phyloP scores from a whole-genome alignment of 2,888 invertebrate species.

The Phalera bucephala region DNA sequence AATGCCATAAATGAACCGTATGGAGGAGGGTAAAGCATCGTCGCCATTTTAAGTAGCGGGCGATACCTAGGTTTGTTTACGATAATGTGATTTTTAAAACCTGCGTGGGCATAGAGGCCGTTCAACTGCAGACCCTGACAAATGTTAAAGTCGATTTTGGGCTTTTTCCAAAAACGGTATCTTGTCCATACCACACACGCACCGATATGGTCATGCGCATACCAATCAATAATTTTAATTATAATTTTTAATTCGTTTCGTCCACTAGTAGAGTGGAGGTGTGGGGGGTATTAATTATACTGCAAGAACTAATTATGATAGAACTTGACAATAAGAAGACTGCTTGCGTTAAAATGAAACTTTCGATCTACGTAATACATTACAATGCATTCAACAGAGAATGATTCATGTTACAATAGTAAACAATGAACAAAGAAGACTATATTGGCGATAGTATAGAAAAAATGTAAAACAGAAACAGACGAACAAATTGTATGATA shows the following conservation, averaged over 20 bases:
- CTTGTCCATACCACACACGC: constrained; percentile 26
- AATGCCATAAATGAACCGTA: constrained; percentile 45
- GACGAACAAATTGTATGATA: constrained; percentile 43
- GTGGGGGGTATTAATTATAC: too few relatives aligned
- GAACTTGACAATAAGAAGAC: too few relatives aligned
- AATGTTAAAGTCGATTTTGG: constrained; percentile 51
- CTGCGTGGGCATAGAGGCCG: constrained; percentile 65
- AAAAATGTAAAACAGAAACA: constrained; percentile 44
- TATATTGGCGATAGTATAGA: constrained; percentile 23
- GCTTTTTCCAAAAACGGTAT: constrained; percentile 64
- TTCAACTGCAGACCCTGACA: constrained; percentile 67
- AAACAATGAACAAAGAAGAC: constrained; percentile 28
- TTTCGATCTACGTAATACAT: too few relatives aligned
- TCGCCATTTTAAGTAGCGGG: constrained; percentile 33
- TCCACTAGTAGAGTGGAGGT: neutral
- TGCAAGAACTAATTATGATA: too few relatives aligned
- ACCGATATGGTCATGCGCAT: constrained; percentile 14
- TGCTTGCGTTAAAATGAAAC: too few relatives aligned
- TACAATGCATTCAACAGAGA: too few relatives aligned
- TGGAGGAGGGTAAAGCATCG: constrained; percentile 29
- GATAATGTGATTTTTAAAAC: constrained; percentile 35
- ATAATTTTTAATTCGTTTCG: constrained; percentile 15
- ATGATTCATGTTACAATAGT: constrained; percentile 12
- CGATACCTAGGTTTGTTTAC: constrained; percentile 22
- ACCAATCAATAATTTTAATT: constrained; percentile 14